phyloP scores from a whole-genome alignment of 35 echinoderm and acorn worm genomes.

The Holothuria glaberrima region DNA sequence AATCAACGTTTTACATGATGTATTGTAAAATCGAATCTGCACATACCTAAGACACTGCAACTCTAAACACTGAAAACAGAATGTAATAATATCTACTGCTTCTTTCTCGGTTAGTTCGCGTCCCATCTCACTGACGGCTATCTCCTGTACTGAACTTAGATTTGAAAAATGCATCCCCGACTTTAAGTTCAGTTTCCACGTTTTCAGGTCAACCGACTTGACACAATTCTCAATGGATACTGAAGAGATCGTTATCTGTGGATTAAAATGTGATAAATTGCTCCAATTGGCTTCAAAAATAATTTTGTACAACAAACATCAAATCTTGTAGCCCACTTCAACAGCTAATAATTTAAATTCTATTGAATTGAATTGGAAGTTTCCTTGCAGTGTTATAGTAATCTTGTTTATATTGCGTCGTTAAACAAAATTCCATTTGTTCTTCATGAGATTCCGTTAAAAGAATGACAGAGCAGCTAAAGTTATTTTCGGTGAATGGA shows the following conservation, averaged over 20 bases:
- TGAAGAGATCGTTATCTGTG: background rate
- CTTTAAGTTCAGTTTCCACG: background rate
- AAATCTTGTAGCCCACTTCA: too few relatives aligned
- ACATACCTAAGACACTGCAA: constrained; percentile 4
- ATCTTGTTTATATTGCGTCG: too few relatives aligned
- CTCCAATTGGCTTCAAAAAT: background rate
- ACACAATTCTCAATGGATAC: background rate
- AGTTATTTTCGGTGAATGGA: too few relatives aligned
- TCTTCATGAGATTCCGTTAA: too few relatives aligned
- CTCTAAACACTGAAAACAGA: background rate
- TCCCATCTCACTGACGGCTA: background rate
- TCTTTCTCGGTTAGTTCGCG: background rate
- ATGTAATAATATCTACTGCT: background rate
- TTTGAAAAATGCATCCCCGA: constrained; percentile 3
- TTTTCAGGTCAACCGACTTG: background rate
- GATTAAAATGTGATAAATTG: background rate
- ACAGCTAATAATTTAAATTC: background rate
- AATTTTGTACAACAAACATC: background rate
- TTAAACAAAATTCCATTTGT: too few relatives aligned
- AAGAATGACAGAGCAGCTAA: too few relatives aligned
- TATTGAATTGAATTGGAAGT: background rate
- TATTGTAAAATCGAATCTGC: too few relatives aligned
- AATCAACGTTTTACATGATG: too few relatives aligned
- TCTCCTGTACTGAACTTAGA: background rate
- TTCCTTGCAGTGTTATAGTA: background rate